phyloP scores from a whole-genome alignment of 2,888 invertebrate genomes.

The Tenthredo amoena region DNA sequence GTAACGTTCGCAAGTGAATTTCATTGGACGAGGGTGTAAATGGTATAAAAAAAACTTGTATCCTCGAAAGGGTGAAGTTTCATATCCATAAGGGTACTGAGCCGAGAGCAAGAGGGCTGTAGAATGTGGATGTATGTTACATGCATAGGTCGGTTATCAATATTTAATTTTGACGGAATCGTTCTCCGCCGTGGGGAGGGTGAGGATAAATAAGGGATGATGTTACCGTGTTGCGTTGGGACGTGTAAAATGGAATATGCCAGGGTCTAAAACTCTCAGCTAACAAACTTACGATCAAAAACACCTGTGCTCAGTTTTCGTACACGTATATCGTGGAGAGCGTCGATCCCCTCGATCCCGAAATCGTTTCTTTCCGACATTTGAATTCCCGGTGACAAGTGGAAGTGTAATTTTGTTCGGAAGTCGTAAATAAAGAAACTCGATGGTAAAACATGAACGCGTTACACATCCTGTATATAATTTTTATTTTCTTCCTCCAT shows the following conservation, averaged over 20 bases:
- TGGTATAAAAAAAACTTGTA: background rate
- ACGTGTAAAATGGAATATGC: constrained; percentile 46
- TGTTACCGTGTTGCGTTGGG: background rate
- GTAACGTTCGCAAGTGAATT: background rate
- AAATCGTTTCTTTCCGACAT: background rate
- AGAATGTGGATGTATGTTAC: background rate
- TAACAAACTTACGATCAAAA: constrained; percentile 36
- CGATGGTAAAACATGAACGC: background rate
- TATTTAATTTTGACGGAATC: constrained; percentile 46
- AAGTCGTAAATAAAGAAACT: background rate
- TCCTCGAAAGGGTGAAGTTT: background rate
- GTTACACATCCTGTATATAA: background rate
- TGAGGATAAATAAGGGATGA: constrained; percentile 37
- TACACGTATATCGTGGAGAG: background rate
- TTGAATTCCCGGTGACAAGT: background rate
- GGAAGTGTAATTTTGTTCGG: background rate
- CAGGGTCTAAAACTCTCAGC: constrained; percentile 38
- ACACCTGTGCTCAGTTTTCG: constrained; percentile 4
- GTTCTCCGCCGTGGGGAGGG: background rate
- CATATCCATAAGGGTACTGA: background rate
- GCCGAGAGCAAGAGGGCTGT: background rate
- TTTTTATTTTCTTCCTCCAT: background rate
- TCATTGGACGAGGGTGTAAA: background rate
- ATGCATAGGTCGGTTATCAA: background rate
- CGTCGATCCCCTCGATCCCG: background rate